Evolutionary conservation across 1,140 invertebrate species (phyloP).

Genomic region (Lithobius niger): DNA sequence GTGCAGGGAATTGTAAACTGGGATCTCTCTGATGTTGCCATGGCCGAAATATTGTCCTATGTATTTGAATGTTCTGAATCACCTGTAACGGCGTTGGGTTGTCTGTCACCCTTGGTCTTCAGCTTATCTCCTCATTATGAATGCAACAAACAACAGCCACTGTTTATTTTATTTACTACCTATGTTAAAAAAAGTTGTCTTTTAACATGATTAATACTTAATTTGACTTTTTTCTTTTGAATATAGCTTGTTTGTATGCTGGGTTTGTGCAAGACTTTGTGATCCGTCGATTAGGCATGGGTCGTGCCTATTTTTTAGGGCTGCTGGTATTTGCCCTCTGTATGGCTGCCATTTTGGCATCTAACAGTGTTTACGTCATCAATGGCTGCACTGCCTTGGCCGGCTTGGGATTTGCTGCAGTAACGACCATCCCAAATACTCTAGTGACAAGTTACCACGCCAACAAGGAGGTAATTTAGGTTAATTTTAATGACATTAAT

Average conservation of each 20-base stretch:
- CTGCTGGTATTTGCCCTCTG: constrained; percentile 31
- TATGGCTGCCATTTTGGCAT: constrained; percentile 33
- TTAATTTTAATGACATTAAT: neutral
- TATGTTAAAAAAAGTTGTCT: no score
- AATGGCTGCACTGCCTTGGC: constrained; percentile 33
- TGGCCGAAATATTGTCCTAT: no score
- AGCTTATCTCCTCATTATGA: no score
- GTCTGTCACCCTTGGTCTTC: no score
- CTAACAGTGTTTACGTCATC: constrained; percentile 28
- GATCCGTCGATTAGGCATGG: constrained; percentile 27
- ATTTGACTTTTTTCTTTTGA: neutral
- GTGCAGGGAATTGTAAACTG: no score
- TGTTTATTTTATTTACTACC: no score
- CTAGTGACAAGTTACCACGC: constrained; percentile 34
- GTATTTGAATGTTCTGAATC: no score
- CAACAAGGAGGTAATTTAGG: constrained; percentile 30
- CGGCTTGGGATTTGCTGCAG: constrained; percentile 35
- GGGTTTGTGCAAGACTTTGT: constrained; percentile 32
- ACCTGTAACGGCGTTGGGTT: no score
- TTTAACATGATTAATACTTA: no score
- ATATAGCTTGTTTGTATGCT: constrained; percentile 31
- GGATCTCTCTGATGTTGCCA: no score
- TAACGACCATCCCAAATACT: constrained; percentile 37
- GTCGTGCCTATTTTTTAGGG: constrained; percentile 30
- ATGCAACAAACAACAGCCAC: no score